phyloP scores from a whole-genome alignment of 2,113 vertebrate genomes.

The Taurulus bubalis region DNA sequence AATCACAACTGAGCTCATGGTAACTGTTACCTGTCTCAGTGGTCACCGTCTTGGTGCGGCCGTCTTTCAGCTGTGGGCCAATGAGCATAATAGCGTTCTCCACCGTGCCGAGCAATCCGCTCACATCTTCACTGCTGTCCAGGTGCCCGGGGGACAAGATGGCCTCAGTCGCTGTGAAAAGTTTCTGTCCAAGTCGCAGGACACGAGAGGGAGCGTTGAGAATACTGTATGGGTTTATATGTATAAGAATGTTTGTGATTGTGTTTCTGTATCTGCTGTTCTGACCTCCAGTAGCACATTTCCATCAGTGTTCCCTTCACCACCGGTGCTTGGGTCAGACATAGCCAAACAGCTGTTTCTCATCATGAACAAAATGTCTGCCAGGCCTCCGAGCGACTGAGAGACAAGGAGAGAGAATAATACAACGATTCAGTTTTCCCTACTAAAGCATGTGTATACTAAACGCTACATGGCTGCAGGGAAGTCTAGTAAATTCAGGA shows the following conservation, averaged over 20 bases:
- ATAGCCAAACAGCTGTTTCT: conserved; percentile 77
- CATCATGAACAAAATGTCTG: conserved; percentile 69
- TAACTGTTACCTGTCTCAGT: conserved; percentile 67
- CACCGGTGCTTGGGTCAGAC: conserved; percentile 11
- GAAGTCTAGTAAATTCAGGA: background rate
- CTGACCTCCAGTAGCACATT: conserved; percentile 78
- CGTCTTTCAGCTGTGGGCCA: conserved; percentile 77
- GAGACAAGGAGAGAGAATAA: conserved; percentile 44
- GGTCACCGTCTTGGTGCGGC: conserved; percentile 61
- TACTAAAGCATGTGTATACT: conserved; percentile 6
- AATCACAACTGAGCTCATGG: background rate
- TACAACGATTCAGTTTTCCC: conserved; percentile 17
- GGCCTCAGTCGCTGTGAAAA: conserved; percentile 61
- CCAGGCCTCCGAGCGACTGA: conserved; percentile 59
- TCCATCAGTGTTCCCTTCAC: conserved; percentile 52
- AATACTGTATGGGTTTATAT: background rate
- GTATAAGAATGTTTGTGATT: conserved; percentile 7
- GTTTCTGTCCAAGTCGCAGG: conserved; percentile 58
- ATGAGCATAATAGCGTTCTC: conserved; percentile 79
- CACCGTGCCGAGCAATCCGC: conserved; percentile 63
- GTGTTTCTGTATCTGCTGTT: conserved; percentile 24
- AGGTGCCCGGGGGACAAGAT: conserved; percentile 50
- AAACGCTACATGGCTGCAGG: background rate
- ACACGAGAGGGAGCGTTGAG: background rate
- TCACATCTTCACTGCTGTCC: conserved; percentile 42